Conservation (phyloP, 2,888 invertebrate species). For the Diarsia brunnea region DNA sequence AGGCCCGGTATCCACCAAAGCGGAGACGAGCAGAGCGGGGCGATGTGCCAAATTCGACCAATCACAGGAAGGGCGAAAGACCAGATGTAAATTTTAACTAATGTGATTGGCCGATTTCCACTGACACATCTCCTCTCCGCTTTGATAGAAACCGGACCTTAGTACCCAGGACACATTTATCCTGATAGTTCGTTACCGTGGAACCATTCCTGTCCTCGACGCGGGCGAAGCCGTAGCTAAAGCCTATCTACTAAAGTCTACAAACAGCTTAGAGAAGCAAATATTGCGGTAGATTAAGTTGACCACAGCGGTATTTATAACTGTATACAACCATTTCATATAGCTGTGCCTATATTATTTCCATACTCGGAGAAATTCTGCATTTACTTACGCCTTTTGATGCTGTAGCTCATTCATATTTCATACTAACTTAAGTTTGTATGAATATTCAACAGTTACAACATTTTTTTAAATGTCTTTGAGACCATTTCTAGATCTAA, state of each 20-base stretch:
- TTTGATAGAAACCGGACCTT: too few relatives aligned
- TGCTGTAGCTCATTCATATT: neutral
- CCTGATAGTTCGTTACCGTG: neutral
- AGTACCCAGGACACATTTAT: neutral
- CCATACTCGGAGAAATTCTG: slow-evolving; percentile 10
- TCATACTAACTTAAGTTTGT: neutral
- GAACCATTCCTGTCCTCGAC: neutral
- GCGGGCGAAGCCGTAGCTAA: neutral
- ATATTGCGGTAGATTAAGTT: slow-evolving; percentile 55
- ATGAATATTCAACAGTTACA: slow-evolving; percentile 15
- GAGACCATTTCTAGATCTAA: slow-evolving; percentile 1
- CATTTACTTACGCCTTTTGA: neutral
- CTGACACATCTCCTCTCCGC: too few relatives aligned
- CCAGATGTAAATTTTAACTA: too few relatives aligned
- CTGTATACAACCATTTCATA: slow-evolving; percentile 38
- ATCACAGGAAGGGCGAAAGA: too few relatives aligned
- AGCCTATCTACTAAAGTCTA: neutral
- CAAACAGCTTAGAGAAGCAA: slow-evolving; percentile 29
- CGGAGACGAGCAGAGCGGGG: too few relatives aligned
- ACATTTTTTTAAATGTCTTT: slow-evolving; percentile 7
- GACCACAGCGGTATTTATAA: slow-evolving; percentile 54
- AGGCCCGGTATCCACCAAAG: neutral
- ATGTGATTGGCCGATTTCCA: too few relatives aligned
- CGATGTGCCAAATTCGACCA: too few relatives aligned
- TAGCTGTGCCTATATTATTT: slow-evolving; percentile 30